A percentile compares a stretch with the other conserved stretches of the same genome.
Conservation (phyloP, 2,113 vertebrate species). For the Polypterus bichir region DNA sequence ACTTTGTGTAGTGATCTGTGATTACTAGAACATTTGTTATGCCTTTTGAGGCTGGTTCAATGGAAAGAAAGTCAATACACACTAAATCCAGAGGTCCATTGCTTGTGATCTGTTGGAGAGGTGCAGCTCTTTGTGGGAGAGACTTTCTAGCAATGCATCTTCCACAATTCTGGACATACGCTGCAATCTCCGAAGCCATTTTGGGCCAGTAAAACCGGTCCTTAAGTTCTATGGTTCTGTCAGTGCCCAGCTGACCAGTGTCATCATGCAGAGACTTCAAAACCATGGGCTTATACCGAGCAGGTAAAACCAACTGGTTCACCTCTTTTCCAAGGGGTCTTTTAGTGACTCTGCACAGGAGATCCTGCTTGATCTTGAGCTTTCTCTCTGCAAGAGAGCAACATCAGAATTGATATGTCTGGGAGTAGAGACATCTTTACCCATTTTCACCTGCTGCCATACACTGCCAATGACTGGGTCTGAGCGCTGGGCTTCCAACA, state of each 20-base stretch:
- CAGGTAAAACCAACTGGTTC: neutral
- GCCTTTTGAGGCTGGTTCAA: conserved; percentile 2
- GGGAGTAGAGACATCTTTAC: neutral
- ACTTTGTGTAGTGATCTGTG: conserved; percentile 7
- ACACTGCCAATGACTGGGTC: neutral
- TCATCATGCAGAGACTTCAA: neutral
- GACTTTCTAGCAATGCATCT: neutral
- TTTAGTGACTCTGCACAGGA: neutral
- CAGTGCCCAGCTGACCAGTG: neutral
- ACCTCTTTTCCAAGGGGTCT: neutral
- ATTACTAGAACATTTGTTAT: conserved; percentile 7
- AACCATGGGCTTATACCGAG: neutral
- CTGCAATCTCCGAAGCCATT: neutral
- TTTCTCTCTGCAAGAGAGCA: neutral
- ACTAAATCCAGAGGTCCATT: conserved; percentile 7
- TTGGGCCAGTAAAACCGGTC: conserved; percentile 1
- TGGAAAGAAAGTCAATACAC: conserved; percentile 9
- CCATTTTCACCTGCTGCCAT: neutral
- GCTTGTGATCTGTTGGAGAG: neutral
- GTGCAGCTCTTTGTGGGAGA: conserved; percentile 1
- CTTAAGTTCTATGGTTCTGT: neutral
- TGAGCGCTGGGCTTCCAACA: neutral
- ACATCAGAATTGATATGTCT: neutral
- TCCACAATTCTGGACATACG: neutral
- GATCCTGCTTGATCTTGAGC: neutral